Conservation (phyloP, 2,113 vertebrate species). For the Callionymus lyra region DNA sequence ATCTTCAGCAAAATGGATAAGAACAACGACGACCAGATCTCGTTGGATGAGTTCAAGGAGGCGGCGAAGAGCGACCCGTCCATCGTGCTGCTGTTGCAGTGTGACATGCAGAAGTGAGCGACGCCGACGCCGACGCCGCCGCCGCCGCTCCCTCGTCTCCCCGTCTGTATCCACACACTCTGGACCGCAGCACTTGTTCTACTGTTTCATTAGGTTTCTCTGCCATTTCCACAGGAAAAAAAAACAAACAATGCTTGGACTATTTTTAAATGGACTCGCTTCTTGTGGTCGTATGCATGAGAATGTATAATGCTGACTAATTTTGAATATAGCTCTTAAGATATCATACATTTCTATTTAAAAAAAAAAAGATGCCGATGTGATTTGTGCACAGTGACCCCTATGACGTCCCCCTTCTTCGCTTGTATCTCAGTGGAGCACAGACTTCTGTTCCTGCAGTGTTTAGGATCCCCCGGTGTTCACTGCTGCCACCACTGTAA, state of each 20-base stretch:
- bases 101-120: constrained; percentile 99
- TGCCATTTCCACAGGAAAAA: constrained; percentile 75
- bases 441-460: constrained; percentile 74
- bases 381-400: constrained; percentile 84
- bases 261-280: constrained; percentile 98
- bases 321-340: constrained; percentile 75
- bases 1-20: constrained; percentile 99
- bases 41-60: constrained; percentile 98
- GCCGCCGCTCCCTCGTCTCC: constrained; percentile 8
- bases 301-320: constrained; percentile 98
- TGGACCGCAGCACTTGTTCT: constrained; percentile 89
- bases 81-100: constrained; percentile 98
- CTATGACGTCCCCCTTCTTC: constrained; percentile 68
- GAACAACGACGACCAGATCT: constrained; percentile 99
- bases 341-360: constrained; percentile 63
- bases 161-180: constrained; percentile 53
- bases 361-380: constrained; percentile 63
- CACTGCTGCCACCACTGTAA: constrained; percentile 80
- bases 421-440: constrained; percentile 85
- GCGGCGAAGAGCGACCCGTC: constrained; percentile 98
- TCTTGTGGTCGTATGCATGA: constrained; percentile 99
- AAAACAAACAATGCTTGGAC: constrained; percentile 81
- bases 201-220: constrained; percentile 93
- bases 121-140: neutral
- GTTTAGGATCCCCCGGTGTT: constrained; percentile 83